Percentiles rank a stretch among this genome's conserved stretches.
These are phyloP conservation scores for Coregonus suidteri DNA, from an alignment of 2,797 vertebrate genomes.

Conservation along the genomic window DNA sequence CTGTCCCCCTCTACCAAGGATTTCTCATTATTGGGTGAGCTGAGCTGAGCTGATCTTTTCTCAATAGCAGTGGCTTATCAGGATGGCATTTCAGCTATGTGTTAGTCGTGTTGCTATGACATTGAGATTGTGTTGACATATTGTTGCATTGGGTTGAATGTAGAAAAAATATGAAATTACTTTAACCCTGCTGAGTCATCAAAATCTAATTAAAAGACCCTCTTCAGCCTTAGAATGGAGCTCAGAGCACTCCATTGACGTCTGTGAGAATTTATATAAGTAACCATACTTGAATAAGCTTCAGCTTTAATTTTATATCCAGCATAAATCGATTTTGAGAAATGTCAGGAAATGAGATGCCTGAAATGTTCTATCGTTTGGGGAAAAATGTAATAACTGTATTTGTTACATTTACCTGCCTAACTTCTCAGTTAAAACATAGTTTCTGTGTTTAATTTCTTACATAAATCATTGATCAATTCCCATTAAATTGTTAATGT, in stretches of 20 bases:
- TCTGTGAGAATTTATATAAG: not conserved
- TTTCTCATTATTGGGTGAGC: constrained; percentile 96
- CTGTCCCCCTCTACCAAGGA: constrained; percentile 96
- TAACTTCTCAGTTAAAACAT: too few species aligned
- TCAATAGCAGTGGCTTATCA: constrained; percentile 65
- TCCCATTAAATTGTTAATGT: not conserved
- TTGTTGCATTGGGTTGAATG: constrained; percentile 40
- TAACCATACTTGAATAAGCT: too few species aligned
- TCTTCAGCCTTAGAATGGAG: not conserved
- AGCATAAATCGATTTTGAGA: too few species aligned
- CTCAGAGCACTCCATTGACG: not conserved
- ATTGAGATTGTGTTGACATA: constrained; percentile 65
- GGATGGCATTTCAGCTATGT: constrained; percentile 58
- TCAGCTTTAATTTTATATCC: too few species aligned
- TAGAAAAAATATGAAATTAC: constrained; percentile 57
- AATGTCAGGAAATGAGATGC: too few species aligned
- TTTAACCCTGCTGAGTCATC: constrained; percentile 24
- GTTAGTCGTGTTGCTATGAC: constrained; percentile 55
- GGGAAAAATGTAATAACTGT: too few species aligned
- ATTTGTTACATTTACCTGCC: too few species aligned
- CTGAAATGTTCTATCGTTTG: too few species aligned
- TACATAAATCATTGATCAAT: too few species aligned
- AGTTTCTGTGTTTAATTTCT: too few species aligned
- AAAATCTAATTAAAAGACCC: not conserved
- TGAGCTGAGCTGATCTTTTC: constrained; percentile 51